Base-by-base conservation (phyloP, 2,797 vertebrate genomes). In the Halcyon leucocephala region DNA sequence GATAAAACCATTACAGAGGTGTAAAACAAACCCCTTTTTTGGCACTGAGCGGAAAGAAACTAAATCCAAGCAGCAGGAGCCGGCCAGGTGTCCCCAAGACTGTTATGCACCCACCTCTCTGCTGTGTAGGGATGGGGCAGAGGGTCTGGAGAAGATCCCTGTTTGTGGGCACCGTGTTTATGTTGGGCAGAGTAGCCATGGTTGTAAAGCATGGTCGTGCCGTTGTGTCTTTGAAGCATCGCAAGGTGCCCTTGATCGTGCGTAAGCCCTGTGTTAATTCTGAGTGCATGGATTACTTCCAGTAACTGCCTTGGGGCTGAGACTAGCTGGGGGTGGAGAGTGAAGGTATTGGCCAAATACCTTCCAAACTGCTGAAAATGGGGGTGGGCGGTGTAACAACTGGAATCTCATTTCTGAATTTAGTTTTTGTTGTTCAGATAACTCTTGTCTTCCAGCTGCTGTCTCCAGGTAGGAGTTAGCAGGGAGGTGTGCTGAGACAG, bases 111-210 rank as follows among this genome's bases (percentile, higher is more conserved):
- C n/a, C 35, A 4, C 17, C 5, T 15, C 6, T 85, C n/a, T 89
- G 31, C 54, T n/a, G n/a, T 2, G 0, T 0, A 3, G n/a, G 28
- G 65, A 44, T 15, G 0, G 0, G 48, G 35, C 11, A 44, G 37
- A 65, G 29, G 35, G 31, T 10, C 18, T 39, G 33, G 44, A 76
- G 70, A 29, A 72, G 25, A 10, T 18, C 41, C 35, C 22, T 61
- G 6, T 41, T 46, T 2, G 1, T 49, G 28, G 15, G 10, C 24
- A 52, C 8, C 1, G 0, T n/a, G 49, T 69, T 49, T 76, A 5
- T 37, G 15, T 35, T 41, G 69, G 28, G 10, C 22, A 44, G 41
- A 61, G 33, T 35, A 78, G 44, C 44, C 46, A 18, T 61, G 48
- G 26, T 4, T 57, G 25, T 19, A 35, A 58, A 29, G 25, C 1